These are phyloP conservation scores for Drosophila subsilvestris DNA, from an alignment of 2,888 invertebrate genomes.

Conservation along the genomic window DNA sequence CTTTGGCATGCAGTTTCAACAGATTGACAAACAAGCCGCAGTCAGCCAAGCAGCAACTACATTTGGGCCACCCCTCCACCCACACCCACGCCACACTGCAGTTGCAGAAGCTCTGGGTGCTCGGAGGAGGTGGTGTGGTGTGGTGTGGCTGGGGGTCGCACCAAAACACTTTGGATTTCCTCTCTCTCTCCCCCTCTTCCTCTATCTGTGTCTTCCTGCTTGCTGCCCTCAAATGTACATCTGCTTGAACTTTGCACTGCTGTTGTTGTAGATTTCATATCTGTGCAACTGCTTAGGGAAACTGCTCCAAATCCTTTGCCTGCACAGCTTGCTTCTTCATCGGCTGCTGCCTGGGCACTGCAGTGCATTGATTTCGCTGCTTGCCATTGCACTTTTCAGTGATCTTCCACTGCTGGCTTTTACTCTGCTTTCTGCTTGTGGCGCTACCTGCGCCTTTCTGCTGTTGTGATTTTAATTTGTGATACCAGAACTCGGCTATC, in stretches of 20 bases:
- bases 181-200: conserved; percentile 6
- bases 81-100: neutral
- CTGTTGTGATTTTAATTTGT: too few species aligned
- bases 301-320: neutral
- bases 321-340: neutral
- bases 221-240: neutral
- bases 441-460: neutral
- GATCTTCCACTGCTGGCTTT: neutral
- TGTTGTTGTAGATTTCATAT: conserved; percentile 69
- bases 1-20: conserved; percentile 69
- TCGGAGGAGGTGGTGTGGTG: too few species aligned
- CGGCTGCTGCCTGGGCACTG: neutral
- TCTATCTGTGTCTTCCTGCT: conserved; percentile 7
- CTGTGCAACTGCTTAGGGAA: conserved; percentile 10
- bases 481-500: too few species aligned
- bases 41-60: conserved; percentile 74
- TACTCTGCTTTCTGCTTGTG: too few species aligned
- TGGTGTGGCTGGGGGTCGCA: conserved; percentile 10
- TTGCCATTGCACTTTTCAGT: neutral
- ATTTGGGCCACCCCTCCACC: conserved; percentile 52
- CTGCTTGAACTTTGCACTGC: conserved; percentile 64
- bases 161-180: neutral
- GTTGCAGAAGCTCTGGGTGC: neutral
- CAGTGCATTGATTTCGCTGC: neutral
- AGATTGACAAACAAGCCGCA: conserved; percentile 80